Percentiles rank a stretch among this genome's conserved stretches.
Evolutionary conservation across 2,888 invertebrate species (phyloP).

Genomic region (Lordiphosa andalusiaca): DNA sequence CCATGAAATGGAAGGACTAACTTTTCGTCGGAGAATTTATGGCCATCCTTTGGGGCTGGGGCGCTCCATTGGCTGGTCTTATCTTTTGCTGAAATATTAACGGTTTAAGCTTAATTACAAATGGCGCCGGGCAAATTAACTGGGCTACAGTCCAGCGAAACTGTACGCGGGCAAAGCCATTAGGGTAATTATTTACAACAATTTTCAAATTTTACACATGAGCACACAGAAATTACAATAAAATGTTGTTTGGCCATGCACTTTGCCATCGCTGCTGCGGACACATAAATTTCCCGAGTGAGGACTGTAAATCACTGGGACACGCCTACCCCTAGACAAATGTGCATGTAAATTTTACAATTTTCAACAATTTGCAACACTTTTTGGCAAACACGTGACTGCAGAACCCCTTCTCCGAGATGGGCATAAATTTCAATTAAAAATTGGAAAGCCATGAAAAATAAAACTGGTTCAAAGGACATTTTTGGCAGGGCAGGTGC

Average conservation of each 20-base stretch:
- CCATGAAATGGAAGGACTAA: slow-evolving; percentile 62
- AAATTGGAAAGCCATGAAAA: slow-evolving; percentile 72
- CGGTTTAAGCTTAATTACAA: slow-evolving; percentile 75
- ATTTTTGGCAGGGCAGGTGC: slow-evolving; percentile 51
- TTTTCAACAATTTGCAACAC: slow-evolving; percentile 59
- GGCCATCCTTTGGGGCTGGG: slow-evolving; percentile 14
- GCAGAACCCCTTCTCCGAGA: slow-evolving; percentile 18
- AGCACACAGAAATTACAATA: slow-evolving; percentile 59
- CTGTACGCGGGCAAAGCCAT: slow-evolving; percentile 49
- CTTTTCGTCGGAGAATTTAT: slow-evolving; percentile 56
- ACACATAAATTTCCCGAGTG: slow-evolving; percentile 61
- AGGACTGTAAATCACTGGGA: slow-evolving; percentile 61
- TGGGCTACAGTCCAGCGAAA: slow-evolving; percentile 30
- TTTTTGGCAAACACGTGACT: slow-evolving; percentile 67
- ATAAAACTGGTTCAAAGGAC: slow-evolving; percentile 29
- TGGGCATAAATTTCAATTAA: slow-evolving; percentile 74
- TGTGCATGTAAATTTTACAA: slow-evolving; percentile 56
- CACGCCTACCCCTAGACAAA: slow-evolving; percentile 17
- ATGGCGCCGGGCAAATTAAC: slow-evolving; percentile 72
- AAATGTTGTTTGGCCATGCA: slow-evolving; percentile 63
- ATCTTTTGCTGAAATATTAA: slow-evolving; percentile 70
- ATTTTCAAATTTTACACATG: slow-evolving; percentile 75
- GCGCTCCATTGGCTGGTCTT: slow-evolving; percentile 49
- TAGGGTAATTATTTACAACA: slow-evolving; percentile 77
- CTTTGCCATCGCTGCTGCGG: slow-evolving; percentile 33